Base-by-base conservation (phyloP, 2,797 vertebrate species). In the Sparus aurata region DNA sequence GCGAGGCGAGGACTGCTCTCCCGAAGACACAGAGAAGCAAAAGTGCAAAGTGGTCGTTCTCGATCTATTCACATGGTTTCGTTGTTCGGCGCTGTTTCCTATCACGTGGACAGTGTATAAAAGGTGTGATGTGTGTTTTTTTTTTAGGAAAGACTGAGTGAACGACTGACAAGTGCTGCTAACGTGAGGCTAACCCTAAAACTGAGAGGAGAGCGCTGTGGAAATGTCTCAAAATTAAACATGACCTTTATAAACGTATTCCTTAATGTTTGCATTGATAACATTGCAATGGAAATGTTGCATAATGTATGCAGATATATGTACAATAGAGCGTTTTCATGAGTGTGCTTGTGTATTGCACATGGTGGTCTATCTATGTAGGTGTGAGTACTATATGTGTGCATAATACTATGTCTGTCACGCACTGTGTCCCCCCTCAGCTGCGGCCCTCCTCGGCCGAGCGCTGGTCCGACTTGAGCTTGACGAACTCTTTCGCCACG, bases 401-500 rank as follows among this genome's bases (percentile, higher is more conserved):
- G 95, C 92, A 82, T 95, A 96, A 87, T 95, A 95, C 86, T 96
- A 92, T 0, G 95, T 94, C 0, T 80, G 17, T 85, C 65, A 16
- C 95, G n/a, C 96, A 95, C 50, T n/a, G 72, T 53, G 55, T 62
- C 47, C 65, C 93, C 94, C 78, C 92, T 95, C 96, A 97, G 73
- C 97, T 96, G 79, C 94, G 91, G 18, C 95, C 98, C 91, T 99
- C 98, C 83, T 99, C 98, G 0, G 96, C 95, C 0, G 98, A 98
- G 79, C 98, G 98, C 27, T 98, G 98, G 94, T 99, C 98, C 0
- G 97, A 99, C 91, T 99, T 99, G 69, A 99, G 96, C 93, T 99
- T 99, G 86, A 99, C 97, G 0, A 99, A 99, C 89, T 99, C 98
- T 87, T 98, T 99, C 65, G 98, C 98, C 89, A 99, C 98, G 34